Base-by-base conservation (phyloP, 2,797 vertebrate genomes). In the Sphenopsis melanotis region DNA sequence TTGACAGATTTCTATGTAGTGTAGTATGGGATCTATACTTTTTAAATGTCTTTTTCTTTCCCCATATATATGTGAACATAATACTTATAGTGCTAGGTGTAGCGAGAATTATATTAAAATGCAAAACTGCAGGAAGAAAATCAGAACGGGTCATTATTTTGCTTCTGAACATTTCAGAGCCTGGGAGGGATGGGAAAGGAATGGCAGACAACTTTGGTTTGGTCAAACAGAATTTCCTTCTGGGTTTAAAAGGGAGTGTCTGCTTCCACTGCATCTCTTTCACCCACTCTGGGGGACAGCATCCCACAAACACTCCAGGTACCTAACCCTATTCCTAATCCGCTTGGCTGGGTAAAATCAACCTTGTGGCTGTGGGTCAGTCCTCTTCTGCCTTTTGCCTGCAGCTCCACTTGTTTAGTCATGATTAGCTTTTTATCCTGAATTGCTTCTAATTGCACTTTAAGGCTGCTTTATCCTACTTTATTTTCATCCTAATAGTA, bases 11-110 rank as follows among this genome's bases (percentile, higher is more conserved):
- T 97, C 74, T 83, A 15, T 26, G 30, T 41, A 61, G 16, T 34
- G 36, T 78, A 91, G 44, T 78, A 55, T 88, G 60, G 60, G 92
- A 94, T 93, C 85, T 87, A 83, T 30, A 70, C 15, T 79, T 90
- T 83, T 63, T 5, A 50, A 70, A 84, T 27, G 12, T 49, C 11
- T n/a, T 66, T 76, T 81, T 50, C 39, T 50, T 79, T 63, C 46
- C 37, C 34, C 29, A 2, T 1, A 34, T 81, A 37, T 47, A 53
- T 6, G 10, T 29, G n/a, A 76, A 79, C 0, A 2, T 32, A 52
- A 90, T n/a, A 64, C 4, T 34, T 1, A 0, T 32, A 79, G 63
- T 18, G 66, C 9, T 53, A 52, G 10, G 20, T 56, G 26, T 74
- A 57, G 18, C 20, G 82, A n/a, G 22, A 88, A 81, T 30, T 13